Percentiles rank a stretch among this genome's conserved stretches.
phyloP scores from a whole-genome alignment of 2,888 invertebrate species.

The Ephialtes manifestator region DNA sequence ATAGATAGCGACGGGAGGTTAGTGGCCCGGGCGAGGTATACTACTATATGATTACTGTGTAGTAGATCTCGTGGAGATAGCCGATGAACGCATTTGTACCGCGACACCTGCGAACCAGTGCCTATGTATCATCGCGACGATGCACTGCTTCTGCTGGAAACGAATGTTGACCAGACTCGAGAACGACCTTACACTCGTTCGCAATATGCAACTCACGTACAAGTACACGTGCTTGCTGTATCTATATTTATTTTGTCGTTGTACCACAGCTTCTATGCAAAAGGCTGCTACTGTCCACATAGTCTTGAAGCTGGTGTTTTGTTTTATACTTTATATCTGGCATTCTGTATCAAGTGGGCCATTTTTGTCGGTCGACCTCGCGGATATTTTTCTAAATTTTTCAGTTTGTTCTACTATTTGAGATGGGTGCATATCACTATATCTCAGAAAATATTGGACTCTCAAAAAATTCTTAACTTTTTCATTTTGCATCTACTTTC shows the following conservation, averaged over 20 bases:
- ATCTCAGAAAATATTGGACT: too few relatives aligned
- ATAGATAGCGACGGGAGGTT: conserved; percentile 70
- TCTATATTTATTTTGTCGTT: conserved; percentile 41
- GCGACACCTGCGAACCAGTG: conserved; percentile 81
- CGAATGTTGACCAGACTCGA: conserved; percentile 37
- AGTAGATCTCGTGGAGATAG: conserved; percentile 81
- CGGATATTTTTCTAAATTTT: too few relatives aligned
- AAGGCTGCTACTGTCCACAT: conserved; percentile 5
- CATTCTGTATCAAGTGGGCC: too few relatives aligned
- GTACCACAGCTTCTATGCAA: not conserved
- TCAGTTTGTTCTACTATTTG: too few relatives aligned
- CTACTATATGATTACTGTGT: conserved; percentile 75
- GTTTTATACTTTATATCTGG: not conserved
- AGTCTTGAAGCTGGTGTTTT: not conserved
- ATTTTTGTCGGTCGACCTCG: too few relatives aligned
- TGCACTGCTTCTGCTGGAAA: conserved; percentile 56
- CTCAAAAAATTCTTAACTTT: too few relatives aligned
- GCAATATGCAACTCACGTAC: conserved; percentile 46
- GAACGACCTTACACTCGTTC: conserved; percentile 47
- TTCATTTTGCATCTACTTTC: too few relatives aligned
- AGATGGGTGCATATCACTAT: too few relatives aligned
- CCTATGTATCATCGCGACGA: conserved; percentile 84
- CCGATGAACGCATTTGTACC: conserved; percentile 79
- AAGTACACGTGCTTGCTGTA: conserved; percentile 17
- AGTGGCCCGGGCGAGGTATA: conserved; percentile 62